Evolutionary conservation across 2,888 invertebrate genomes (phyloP), one percentile per base, ranked within the genome.

Genomic region (Cerastoderma edule): DNA sequence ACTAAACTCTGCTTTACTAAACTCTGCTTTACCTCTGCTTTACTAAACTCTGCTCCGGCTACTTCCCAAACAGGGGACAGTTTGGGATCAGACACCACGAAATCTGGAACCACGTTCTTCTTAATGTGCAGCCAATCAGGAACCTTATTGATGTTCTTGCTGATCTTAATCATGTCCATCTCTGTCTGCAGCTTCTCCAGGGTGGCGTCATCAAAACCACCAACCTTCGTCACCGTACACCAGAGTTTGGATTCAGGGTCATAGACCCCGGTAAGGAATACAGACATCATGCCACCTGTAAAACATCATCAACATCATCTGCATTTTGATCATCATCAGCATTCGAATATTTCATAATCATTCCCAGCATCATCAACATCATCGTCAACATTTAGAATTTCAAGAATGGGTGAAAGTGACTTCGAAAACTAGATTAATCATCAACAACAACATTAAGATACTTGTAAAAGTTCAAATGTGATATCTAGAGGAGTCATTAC

Each of bases 191-290:
- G 93, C 77, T 94, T 93, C 48, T 96, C 96, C 35, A 98, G 93
- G 0, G 96, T 96, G 75, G 95, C 95, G 92, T 98, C 98, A 89
- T 98, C 98, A 78, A 97, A 96, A 0, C 98, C 98, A 69, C 92
- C 93, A 67, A 93, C 93, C 94, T 98, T 99, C 0, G 98, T 97
- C 0, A 98, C 98, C 0, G 98, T 98, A 74, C 96, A 95, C 96
- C 97, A 98, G 65, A 94, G 93, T 56, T 93, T 93, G 3, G 94
- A 94, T 0, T 89, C 91, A 6, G 94, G 94, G 92, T 98, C 96
- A 73, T 95, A 95, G 87, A 97, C 97, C 0, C 98, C 98, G 97
- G 98, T 98, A 24, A 99, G 94, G 91, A 98, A 98, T 56, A 98
- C 95, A 2, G 98, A 98, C 95, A 97, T 96, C 94, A 97, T 95